Conservation (phyloP, 2,113 vertebrate genomes). For the Ammodytes marinus region DNA sequence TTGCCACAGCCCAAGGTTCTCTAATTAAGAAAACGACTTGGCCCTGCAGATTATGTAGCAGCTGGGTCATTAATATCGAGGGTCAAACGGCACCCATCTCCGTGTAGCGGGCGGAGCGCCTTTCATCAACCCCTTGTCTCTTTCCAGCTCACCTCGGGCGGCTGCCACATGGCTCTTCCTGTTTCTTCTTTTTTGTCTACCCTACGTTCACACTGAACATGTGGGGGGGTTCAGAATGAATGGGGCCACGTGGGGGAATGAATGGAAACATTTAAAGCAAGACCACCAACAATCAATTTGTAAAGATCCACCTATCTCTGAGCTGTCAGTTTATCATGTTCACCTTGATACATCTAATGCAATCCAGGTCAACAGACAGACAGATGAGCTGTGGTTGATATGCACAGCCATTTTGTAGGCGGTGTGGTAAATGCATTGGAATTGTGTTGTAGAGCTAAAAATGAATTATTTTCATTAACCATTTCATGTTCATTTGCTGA, state of each 20-base stretch:
- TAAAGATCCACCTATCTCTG: background rate
- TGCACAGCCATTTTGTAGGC: background rate
- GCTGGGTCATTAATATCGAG: slow-evolving; percentile 78
- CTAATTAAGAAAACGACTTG: slow-evolving; percentile 74
- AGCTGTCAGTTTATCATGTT: background rate
- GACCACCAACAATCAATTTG: background rate
- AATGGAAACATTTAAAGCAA: slow-evolving; percentile 6
- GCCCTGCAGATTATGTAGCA: slow-evolving; percentile 75
- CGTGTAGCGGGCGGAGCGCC: slow-evolving; percentile 43
- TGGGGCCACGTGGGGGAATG: background rate
- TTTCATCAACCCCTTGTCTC: slow-evolving; percentile 64
- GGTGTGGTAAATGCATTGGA: background rate
- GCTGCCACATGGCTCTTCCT: slow-evolving; percentile 30
- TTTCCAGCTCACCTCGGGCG: slow-evolving; percentile 49
- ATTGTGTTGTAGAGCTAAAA: background rate
- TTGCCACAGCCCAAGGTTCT: slow-evolving; percentile 66
- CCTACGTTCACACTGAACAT: background rate
- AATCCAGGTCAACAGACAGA: background rate
- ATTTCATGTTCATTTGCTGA: background rate
- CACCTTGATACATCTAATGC: background rate
- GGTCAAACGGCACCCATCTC: slow-evolving; percentile 72
- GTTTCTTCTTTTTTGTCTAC: slow-evolving; percentile 13
- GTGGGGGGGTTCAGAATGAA: background rate
- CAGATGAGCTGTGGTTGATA: background rate
- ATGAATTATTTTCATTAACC: background rate